These are phyloP conservation scores for Solea solea DNA, from an alignment of 2,113 vertebrate genomes.

Conservation along the genomic window DNA sequence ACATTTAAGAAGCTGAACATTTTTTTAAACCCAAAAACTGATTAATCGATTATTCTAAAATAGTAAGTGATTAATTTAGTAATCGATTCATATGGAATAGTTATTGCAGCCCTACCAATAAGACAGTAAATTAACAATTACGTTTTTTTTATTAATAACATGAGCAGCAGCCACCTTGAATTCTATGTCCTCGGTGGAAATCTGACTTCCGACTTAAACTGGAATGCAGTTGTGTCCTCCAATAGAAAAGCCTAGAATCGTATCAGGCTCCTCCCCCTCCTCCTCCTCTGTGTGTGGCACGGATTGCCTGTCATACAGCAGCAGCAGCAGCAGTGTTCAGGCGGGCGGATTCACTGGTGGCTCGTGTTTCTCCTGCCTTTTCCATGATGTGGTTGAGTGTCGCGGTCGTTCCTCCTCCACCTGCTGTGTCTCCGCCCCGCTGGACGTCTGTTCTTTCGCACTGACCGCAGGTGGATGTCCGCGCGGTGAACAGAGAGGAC, in stretches of 20 bases:
- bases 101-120: no score
- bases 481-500: slow-evolving; percentile 32
- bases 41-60: no score
- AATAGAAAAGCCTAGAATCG: slow-evolving; percentile 15
- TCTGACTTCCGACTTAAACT: no score
- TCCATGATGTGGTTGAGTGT: slow-evolving; percentile 35
- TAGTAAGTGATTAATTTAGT: no score
- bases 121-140: no score
- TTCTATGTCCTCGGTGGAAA: no score
- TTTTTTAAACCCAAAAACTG: no score
- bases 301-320: slow-evolving; percentile 45
- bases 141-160: no score
- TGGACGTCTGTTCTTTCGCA: background rate
- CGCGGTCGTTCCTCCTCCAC: slow-evolving; percentile 2
- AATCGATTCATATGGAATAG: no score
- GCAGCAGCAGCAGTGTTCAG: slow-evolving; percentile 13
- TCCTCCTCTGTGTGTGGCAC: slow-evolving; percentile 39
- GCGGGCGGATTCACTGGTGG: slow-evolving; percentile 46
- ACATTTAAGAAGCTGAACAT: no score
- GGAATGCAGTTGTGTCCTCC: background rate
- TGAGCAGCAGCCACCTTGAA: no score
- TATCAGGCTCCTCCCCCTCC: slow-evolving; percentile 23
- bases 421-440: slow-evolving; percentile 13
- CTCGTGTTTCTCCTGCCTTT: slow-evolving; percentile 45
- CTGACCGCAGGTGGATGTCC: slow-evolving; percentile 31